These are phyloP conservation scores for Procavia capensis DNA, from an alignment of 2,113 vertebrate species.

Conservation along the genomic window DNA sequence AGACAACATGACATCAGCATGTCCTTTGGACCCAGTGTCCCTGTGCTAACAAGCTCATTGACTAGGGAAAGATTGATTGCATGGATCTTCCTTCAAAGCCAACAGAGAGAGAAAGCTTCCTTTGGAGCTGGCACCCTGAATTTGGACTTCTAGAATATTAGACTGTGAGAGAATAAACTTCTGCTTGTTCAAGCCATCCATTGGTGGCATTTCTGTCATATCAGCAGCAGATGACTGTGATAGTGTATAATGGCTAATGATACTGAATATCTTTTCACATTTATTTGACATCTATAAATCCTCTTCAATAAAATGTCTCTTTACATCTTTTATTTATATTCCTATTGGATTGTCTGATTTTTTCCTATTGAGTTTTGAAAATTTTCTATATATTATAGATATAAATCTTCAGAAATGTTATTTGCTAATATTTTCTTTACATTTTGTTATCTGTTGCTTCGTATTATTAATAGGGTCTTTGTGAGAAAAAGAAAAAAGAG, in stretches of 20 bases:
- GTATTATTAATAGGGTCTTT: background rate
- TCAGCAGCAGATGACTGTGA: no score
- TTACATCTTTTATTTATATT: background rate
- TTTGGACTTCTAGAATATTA: no score
- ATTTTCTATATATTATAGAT: background rate
- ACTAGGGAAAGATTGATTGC: no score
- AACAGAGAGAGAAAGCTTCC: no score
- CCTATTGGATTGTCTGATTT: background rate
- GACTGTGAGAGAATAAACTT: no score
- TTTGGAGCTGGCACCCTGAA: no score
- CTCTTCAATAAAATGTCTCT: background rate
- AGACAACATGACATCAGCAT: no score
- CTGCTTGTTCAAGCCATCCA: no score
- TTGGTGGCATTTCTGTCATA: no score
- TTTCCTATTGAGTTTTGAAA: background rate
- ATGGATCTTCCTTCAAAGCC: no score
- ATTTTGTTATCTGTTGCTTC: background rate
- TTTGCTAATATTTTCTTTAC: background rate
- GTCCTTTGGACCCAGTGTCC: no score
- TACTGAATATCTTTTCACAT: background rate
- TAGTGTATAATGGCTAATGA: background rate
- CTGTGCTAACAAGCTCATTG: no score
- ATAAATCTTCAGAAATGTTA: background rate
- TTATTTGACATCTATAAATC: background rate
- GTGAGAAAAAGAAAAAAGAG: background rate